Conservation (phyloP, 2,113 vertebrate species). For the Sphyrna mokarran region DNA sequence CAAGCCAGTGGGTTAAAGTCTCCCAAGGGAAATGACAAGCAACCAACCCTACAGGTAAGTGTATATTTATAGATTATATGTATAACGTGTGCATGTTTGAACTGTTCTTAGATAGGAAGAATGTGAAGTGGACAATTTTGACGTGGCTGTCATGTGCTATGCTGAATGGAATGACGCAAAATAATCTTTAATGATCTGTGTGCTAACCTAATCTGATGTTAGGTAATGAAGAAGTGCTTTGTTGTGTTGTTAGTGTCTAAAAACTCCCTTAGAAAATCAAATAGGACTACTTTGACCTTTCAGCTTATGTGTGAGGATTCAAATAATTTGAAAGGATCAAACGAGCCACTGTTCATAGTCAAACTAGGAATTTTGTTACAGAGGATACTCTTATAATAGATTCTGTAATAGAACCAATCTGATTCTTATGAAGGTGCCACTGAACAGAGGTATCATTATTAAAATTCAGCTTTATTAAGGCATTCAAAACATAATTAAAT, state of each 20-base stretch:
- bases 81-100: not conserved
- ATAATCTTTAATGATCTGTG: constrained; percentile 81
- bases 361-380: constrained; percentile 79
- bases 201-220: constrained; percentile 71
- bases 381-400: constrained; percentile 63
- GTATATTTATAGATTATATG: constrained; percentile 28
- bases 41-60: constrained; percentile 79
- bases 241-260: constrained; percentile 82
- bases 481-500: constrained; percentile 72
- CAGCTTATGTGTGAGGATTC: constrained; percentile 91
- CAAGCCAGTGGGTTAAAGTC: constrained; percentile 76
- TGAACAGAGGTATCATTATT: constrained; percentile 86
- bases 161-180: constrained; percentile 67
- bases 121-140: constrained; percentile 40
- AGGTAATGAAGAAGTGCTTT: constrained; percentile 81
- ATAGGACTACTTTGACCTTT: constrained; percentile 92
- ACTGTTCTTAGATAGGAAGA: constrained; percentile 42
- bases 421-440: constrained; percentile 79
- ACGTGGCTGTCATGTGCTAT: constrained; percentile 50
- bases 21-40: constrained; percentile 86
- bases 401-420: constrained; percentile 82
- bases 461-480: constrained; percentile 99
- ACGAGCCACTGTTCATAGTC: constrained; percentile 77
- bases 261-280: constrained; percentile 81
- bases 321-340: constrained; percentile 96